A percentile compares a stretch with the other conserved stretches of the same genome.
These are phyloP conservation scores for Acyrthosiphon pisum DNA, from an alignment of 1,140 invertebrate genomes.

Conservation along the genomic window DNA sequence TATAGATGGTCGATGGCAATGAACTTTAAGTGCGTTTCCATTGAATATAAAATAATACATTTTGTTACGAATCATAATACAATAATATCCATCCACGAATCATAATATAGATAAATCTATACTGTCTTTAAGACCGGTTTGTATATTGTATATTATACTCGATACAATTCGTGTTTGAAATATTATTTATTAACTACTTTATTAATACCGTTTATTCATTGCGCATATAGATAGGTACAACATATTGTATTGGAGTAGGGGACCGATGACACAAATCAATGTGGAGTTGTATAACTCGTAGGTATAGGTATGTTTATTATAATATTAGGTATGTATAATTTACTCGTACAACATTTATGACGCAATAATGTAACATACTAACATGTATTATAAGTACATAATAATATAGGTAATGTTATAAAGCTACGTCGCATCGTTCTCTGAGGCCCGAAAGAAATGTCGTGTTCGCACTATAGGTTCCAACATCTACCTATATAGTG, in stretches of 20 bases:
- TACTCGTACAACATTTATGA: background rate
- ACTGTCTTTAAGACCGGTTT: background rate
- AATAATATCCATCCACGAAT: background rate
- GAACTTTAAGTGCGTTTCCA: background rate
- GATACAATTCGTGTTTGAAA: background rate
- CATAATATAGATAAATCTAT: background rate
- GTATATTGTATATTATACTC: background rate
- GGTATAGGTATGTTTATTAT: background rate
- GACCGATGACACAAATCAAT: background rate
- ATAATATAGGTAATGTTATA: background rate
- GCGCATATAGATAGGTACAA: background rate
- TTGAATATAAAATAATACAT: background rate
- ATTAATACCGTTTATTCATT: background rate
- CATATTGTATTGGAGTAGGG: background rate
- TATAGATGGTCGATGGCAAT: background rate
- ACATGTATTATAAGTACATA: background rate
- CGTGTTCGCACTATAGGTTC: background rate
- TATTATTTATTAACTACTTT: constrained; percentile 5
- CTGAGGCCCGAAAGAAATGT: background rate
- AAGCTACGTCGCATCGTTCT: background rate
- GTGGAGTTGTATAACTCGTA: background rate
- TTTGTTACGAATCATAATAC: background rate
- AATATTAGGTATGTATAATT: background rate
- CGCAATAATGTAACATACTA: background rate
- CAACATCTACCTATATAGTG: background rate